Base-by-base conservation (phyloP, 2,888 invertebrate genomes). In the Endomychus coccineus region DNA sequence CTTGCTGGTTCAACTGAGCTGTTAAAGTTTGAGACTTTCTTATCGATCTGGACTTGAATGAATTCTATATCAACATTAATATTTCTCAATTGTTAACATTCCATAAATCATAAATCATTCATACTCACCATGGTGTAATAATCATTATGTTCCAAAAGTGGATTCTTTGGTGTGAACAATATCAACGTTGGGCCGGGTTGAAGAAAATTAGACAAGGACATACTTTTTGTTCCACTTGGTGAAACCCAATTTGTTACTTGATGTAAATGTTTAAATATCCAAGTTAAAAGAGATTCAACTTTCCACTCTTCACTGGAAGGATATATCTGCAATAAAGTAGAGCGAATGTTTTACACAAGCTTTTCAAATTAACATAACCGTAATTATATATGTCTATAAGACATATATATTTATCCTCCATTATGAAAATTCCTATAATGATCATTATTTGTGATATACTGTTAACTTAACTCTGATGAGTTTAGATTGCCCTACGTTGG, bases 121-220 rank as follows among this genome's bases (percentile, higher is more conserved):
- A n/a, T 14, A 56, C 63, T 71, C 69, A 86, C 86, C 75, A 86
- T 67, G 50, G 78, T 70, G 59, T 80, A 83, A 51, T 79, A 74
- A 30, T 82, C 80, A 50, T 77, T 72, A 46, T 74, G 70, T 34
- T 69, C 64, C 53, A 74, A 71, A 23, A 84, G 65, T n/a, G 84
- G 80, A 62, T 83, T 83, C 40, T 79, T 69, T 4, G 87, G 85
- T 1, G 86, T 83, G 54, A 89, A 88, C 36, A 89, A 62, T 46
- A 90, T 70, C 22, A 90, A 62, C 25, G 81, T 75, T 2, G 89
- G 84, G 34, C 79, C 81, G 21, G 74, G 73, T 48, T 77, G 74
- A 6, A 83, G 67, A 55, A 76, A 77, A 47, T 70, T 71, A n/a
- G 82, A 77, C 29, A 90, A 45, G n/a, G 52, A 41, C 16, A 54